These are phyloP conservation scores for Athetis lepigone DNA, from an alignment of 2,888 invertebrate genomes.

Conservation along the genomic window DNA sequence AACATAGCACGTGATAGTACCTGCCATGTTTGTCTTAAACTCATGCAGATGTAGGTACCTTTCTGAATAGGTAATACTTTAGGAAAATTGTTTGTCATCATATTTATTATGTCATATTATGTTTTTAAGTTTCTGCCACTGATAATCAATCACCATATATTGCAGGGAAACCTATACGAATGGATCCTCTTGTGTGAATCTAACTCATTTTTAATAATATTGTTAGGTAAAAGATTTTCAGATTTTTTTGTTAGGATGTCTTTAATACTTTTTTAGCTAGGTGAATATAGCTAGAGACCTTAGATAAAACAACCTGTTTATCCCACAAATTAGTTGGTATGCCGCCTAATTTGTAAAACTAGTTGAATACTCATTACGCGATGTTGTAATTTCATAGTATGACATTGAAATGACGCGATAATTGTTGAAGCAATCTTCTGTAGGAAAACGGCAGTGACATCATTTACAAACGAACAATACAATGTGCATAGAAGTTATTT, in stretches of 20 bases:
- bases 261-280: too few relatives aligned
- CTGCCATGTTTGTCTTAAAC: background rate
- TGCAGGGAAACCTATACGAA: too few relatives aligned
- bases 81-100: too few relatives aligned
- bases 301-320: conserved; percentile 10
- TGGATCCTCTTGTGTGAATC: too few relatives aligned
- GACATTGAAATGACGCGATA: conserved; percentile 53
- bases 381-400: conserved; percentile 17
- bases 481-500: conserved; percentile 19
- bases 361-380: conserved; percentile 18
- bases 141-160: too few relatives aligned
- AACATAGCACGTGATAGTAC: background rate
- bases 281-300: background rate
- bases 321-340: conserved; percentile 15
- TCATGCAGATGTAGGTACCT: background rate
- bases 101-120: too few relatives aligned
- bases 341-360: conserved; percentile 41
- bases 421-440: conserved; percentile 22
- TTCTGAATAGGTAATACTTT: too few relatives aligned
- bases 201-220: too few relatives aligned
- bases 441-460: conserved; percentile 44
- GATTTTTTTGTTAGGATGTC: too few relatives aligned
- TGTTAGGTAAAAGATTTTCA: too few relatives aligned
- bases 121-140: too few relatives aligned
- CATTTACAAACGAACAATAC: conserved; percentile 37